Conservation (phyloP, 2,797 vertebrate genomes). For the Hozukius guyotensis region DNA sequence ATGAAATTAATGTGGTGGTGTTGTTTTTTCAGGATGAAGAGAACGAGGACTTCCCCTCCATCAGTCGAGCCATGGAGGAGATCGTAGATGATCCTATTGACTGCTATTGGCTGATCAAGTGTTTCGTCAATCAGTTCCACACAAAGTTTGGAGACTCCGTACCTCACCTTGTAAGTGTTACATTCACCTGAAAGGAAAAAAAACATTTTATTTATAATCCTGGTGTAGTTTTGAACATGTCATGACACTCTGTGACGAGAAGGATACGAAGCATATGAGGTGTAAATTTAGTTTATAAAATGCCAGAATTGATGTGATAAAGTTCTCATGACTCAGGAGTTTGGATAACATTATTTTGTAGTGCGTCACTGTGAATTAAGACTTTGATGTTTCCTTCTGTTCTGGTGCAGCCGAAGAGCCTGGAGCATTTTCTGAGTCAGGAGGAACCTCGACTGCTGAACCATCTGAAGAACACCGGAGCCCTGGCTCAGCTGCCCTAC, state of each 20-base stretch:
- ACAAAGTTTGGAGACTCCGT: conserved; percentile 92
- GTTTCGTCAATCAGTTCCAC: conserved; percentile 92
- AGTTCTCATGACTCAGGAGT: background rate
- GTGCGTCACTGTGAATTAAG: background rate
- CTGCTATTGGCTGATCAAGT: conserved; percentile 95
- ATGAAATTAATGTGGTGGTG: background rate
- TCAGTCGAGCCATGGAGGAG: conserved; percentile 93
- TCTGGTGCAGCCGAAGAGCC: conserved; percentile 88
- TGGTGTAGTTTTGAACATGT: background rate
- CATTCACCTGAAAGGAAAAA: background rate
- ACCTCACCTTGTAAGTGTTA: conserved; percentile 88
- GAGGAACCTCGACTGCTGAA: conserved; percentile 91
- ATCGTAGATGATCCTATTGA: conserved; percentile 92
- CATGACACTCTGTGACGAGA: background rate
- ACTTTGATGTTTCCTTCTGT: background rate
- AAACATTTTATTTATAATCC: background rate
- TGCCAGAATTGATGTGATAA: background rate
- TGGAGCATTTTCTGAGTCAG: conserved; percentile 94
- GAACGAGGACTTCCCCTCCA: conserved; percentile 91
- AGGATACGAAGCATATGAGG: background rate
- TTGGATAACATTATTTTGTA: background rate
- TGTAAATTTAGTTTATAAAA: background rate
- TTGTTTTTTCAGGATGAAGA: conserved; percentile 83
- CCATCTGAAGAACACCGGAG: conserved; percentile 87
- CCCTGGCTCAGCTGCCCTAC: conserved; percentile 88